Conservation (phyloP, 2,113 vertebrate species). For the Monopterus albus region DNA sequence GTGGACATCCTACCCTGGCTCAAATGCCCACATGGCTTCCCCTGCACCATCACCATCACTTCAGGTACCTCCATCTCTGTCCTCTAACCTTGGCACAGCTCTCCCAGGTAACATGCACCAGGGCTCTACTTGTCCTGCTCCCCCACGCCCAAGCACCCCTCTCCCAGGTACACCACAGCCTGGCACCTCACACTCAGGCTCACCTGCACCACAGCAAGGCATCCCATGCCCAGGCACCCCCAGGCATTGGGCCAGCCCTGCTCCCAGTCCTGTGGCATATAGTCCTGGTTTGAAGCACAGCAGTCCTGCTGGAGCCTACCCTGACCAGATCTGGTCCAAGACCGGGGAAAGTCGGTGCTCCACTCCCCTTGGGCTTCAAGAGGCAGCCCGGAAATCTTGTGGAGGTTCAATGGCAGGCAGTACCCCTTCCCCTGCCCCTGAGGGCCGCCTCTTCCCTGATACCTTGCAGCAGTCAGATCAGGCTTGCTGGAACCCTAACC, state of each 20-base stretch:
- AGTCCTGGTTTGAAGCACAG: conserved; percentile 81
- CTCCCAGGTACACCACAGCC: conserved; percentile 58
- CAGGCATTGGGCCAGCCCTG: conserved; percentile 76
- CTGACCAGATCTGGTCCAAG: conserved; percentile 85
- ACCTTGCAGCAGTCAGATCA: conserved; percentile 76
- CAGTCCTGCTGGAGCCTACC: conserved; percentile 79
- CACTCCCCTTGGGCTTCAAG: conserved; percentile 83
- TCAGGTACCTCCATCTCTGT: conserved; percentile 63
- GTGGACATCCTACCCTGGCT: conserved; percentile 72
- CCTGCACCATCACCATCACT: conserved; percentile 70
- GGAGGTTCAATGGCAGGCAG: conserved; percentile 81
- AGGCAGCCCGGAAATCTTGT: conserved; percentile 90
- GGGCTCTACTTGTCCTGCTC: conserved; percentile 36
- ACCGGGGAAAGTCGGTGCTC: conserved; percentile 85
- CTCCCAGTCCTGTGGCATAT: conserved; percentile 74
- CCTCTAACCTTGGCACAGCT: conserved; percentile 68
- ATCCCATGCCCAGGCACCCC: conserved; percentile 69
- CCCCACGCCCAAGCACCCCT: conserved; percentile 53
- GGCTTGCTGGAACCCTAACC: conserved; percentile 86
- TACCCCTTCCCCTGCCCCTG: conserved; percentile 80
- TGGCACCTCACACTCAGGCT: conserved; percentile 59
- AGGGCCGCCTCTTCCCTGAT: conserved; percentile 84
- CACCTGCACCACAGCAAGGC: conserved; percentile 58
- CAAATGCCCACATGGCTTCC: conserved; percentile 70
- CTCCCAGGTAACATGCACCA: conserved; percentile 56